phyloP scores from a whole-genome alignment of 1,140 invertebrate species.

The Calephelis virginiensis region DNA sequence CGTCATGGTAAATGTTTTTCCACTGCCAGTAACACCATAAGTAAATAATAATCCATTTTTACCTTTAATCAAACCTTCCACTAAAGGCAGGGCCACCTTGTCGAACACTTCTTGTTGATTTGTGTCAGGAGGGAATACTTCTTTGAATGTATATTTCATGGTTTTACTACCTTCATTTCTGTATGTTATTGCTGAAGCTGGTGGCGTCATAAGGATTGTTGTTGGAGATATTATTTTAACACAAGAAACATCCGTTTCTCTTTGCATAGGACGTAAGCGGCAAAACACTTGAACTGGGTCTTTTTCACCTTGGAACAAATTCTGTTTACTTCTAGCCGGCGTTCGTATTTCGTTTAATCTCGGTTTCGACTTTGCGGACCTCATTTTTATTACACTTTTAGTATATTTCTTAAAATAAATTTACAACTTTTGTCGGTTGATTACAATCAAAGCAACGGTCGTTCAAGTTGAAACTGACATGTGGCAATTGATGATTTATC shows the following conservation, averaged over 20 bases:
- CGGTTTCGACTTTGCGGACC: conserved; percentile 68
- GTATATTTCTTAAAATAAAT: neutral
- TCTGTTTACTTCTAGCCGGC: conserved; percentile 65
- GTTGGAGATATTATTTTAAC: conserved; percentile 86
- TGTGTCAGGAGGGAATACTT: conserved; percentile 89
- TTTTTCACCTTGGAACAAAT: conserved; percentile 51
- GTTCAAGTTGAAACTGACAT: conserved; percentile 38
- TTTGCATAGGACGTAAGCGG: conserved; percentile 86
- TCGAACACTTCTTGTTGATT: conserved; percentile 93
- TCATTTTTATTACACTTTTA: conserved; percentile 52
- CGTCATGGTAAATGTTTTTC: conserved; percentile 97
- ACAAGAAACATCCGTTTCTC: conserved; percentile 82
- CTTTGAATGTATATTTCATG: conserved; percentile 88
- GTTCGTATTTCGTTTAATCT: conserved; percentile 66
- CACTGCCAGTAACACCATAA: conserved; percentile 97
- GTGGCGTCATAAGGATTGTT: conserved; percentile 83
- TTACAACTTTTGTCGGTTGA: conserved; percentile 43
- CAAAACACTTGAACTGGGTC: conserved; percentile 93
- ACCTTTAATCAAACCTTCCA: conserved; percentile 88
- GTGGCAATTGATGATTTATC: neutral
- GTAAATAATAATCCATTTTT: conserved; percentile 96
- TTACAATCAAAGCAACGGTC: conserved; percentile 66
- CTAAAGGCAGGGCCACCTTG: conserved; percentile 90
- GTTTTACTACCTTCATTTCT: conserved; percentile 82
- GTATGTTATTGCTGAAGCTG: conserved; percentile 81